Base-by-base conservation (phyloP, 1,140 invertebrate species). In the Sipha flava region DNA sequence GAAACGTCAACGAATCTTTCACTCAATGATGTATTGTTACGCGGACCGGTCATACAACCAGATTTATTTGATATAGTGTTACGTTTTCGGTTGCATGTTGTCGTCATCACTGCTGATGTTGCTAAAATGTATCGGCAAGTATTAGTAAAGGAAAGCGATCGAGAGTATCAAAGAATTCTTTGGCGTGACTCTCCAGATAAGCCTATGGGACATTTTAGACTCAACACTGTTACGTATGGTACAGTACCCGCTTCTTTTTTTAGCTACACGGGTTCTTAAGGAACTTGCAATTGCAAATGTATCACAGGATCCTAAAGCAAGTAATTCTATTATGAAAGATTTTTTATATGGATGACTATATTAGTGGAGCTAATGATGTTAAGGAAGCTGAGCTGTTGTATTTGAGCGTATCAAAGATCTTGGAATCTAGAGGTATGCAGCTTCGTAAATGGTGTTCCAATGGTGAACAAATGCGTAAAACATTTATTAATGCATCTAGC, bases 281-380 rank as follows among this genome's bases (percentile, higher is more conserved):
- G 83, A 79, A 84, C 4, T 83, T 81, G 1, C 80, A 40, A 68
- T 84, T 85, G 62, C 80, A 83, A 80, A 80, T 47, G 21, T 7
- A 77, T n/a, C n/a, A 3, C 62, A 80, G 0, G 84, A 81, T 82
- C 83, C 84, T 37, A 47, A 47, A 16, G 84, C 82, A 54, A 62
- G 82, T 57, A 68, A 82, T 40, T 80, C 82, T n/a, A 83, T 86
- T 18, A 34, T 34, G 29, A 82, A 81, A 26, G 84, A 86, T 80
- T 86, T n/a, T 86, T 70, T 88, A 87, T 81, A 84, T 88, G 2
- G 87, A 88, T 80, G 86, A 88, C 82, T 45, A 45, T 45, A 6
- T 45, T 7, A 45, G 43, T 45, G 43, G 43, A 45, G 16, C 43
- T 6, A 16, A 45, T 45, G 16, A 16, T 16, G 16, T 45, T 45